Evolutionary conservation across 2,797 vertebrate species (phyloP).

Genomic region (Malurus leucopterus): DNA sequence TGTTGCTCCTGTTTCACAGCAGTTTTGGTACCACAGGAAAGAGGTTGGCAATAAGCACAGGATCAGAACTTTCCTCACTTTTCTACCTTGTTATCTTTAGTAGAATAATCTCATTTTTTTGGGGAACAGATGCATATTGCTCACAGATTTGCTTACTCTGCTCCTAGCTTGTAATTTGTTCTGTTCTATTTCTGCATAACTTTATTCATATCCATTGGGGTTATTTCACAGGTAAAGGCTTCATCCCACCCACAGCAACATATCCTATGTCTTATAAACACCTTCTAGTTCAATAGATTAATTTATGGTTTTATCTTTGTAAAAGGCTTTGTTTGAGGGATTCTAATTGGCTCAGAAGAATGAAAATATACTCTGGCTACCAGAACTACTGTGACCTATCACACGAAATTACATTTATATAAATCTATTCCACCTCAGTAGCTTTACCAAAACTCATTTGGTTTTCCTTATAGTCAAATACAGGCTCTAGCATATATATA

Average conservation of each 20-base stretch:
- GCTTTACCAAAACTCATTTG: neutral
- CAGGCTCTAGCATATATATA: rapidly evolving
- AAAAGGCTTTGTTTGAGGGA: neutral
- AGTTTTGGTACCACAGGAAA: neutral
- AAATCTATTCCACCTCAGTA: neutral
- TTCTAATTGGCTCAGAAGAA: neutral
- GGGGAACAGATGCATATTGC: neutral
- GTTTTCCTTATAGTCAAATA: neutral
- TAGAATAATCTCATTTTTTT: neutral
- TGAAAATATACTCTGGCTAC: neutral
- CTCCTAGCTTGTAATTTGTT: neutral
- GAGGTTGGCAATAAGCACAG: neutral
- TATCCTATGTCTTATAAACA: neutral
- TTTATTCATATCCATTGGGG: neutral
- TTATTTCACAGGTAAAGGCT: neutral
- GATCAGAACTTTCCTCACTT: neutral
- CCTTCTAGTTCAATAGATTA: neutral
- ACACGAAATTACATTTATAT: neutral
- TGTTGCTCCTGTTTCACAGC: neutral
- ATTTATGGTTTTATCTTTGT: neutral
- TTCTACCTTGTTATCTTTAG: neutral
- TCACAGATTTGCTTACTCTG: neutral
- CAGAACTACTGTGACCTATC: neutral
- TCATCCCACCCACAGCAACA: neutral
- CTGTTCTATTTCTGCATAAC: neutral